Conservation (phyloP, 2,113 vertebrate genomes). For the Ginglymostoma cirratum region DNA sequence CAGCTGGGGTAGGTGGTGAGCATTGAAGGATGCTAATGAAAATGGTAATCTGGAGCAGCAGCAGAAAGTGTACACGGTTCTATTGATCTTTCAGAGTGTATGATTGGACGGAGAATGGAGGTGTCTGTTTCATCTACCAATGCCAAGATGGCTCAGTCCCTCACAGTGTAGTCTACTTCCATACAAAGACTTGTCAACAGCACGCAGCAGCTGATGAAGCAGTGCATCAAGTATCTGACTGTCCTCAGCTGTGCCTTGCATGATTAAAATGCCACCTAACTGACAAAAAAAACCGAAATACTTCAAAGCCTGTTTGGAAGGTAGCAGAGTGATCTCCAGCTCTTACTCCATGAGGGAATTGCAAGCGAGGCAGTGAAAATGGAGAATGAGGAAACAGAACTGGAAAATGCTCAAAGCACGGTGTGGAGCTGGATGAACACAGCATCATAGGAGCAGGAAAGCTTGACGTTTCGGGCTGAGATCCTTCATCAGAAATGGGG, state of each 20-base stretch:
- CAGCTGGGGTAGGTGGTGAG: too few species aligned
- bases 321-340: background rate
- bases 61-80: background rate
- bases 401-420: background rate
- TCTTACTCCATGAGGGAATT: background rate
- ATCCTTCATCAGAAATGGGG: too few species aligned
- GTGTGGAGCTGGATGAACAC: too few species aligned
- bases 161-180: background rate
- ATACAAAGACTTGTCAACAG: background rate
- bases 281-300: background rate
- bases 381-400: background rate
- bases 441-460: too few species aligned
- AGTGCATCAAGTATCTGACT: background rate
- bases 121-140: background rate
- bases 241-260: background rate
- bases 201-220: background rate
- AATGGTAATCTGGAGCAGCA: background rate
- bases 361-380: background rate
- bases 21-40: background rate
- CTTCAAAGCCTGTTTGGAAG: background rate
- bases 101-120: background rate
- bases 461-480: too few species aligned
- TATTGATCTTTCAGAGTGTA: background rate
- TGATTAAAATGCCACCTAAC: background rate
- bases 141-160: too few species aligned